phyloP scores from a whole-genome alignment of 2,888 invertebrate species.

The Polydrusus tereticollis region DNA sequence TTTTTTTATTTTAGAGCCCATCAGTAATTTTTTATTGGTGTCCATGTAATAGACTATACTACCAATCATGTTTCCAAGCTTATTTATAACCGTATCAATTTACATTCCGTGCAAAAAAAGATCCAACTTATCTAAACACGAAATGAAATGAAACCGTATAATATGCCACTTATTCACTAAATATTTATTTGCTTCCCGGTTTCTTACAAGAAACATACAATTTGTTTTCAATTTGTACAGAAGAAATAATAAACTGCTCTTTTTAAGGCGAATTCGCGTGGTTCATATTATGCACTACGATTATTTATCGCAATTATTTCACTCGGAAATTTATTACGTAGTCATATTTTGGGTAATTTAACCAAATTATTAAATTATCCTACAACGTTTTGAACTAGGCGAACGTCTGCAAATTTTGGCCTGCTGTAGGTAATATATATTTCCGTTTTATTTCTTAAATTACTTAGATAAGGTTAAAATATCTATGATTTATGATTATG shows the following conservation, averaged over 20 bases:
- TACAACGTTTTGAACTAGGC: background rate
- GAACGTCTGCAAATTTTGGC: slow-evolving; percentile 6
- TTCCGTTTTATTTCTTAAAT: background rate
- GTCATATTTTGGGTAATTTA: slow-evolving; percentile 38
- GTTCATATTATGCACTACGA: slow-evolving; percentile 45
- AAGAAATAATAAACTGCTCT: slow-evolving; percentile 55
- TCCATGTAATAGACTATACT: no score
- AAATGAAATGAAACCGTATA: slow-evolving; percentile 28
- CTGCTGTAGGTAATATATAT: slow-evolving; percentile 4
- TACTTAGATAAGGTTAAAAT: background rate
- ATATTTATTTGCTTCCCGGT: slow-evolving; percentile 39
- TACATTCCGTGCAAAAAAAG: background rate
- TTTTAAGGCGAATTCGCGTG: slow-evolving; percentile 56
- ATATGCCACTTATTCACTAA: slow-evolving; percentile 34
- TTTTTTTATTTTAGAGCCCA: no score
- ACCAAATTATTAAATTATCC: slow-evolving; percentile 38
- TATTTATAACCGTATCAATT: background rate
- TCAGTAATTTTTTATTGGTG: no score
- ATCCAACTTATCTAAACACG: slow-evolving; percentile 21
- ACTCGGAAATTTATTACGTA: slow-evolving; percentile 26
- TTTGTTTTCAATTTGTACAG: slow-evolving; percentile 57
- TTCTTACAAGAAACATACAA: slow-evolving; percentile 48
- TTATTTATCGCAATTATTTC: slow-evolving; percentile 40
- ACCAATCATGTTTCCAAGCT: no score
- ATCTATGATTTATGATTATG: no score